Conservation (phyloP, 2,113 vertebrate genomes). For the Oryzias javanicus region DNA sequence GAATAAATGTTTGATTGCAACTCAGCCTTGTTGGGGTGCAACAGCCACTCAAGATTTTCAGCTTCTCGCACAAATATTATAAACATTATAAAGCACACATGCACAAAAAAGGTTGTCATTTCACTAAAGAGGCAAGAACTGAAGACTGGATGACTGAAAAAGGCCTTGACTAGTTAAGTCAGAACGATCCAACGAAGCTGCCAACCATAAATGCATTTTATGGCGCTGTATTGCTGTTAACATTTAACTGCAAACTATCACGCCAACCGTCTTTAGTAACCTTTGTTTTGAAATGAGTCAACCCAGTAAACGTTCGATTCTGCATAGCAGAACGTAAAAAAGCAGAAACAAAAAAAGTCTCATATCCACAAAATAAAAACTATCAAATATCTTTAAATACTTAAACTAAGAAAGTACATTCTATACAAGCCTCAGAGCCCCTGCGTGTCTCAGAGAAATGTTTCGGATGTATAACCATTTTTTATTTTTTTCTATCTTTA, state of each 20-base stretch:
- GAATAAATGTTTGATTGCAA: constrained; percentile 19
- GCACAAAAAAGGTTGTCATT: too few species aligned
- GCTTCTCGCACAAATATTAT: not conserved
- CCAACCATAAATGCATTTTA: constrained; percentile 54
- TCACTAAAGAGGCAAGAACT: too few species aligned
- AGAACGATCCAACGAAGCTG: constrained; percentile 32
- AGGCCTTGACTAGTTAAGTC: constrained; percentile 32
- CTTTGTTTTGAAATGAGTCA: constrained; percentile 16
- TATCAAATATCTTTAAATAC: too few species aligned
- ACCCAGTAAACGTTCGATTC: constrained; percentile 6
- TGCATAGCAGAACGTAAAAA: not conserved
- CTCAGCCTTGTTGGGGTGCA: not conserved
- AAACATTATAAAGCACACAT: too few species aligned
- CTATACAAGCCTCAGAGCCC: too few species aligned
- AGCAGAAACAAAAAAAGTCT: not conserved
- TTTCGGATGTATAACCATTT: too few species aligned
- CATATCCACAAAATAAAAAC: too few species aligned
- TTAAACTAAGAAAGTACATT: too few species aligned
- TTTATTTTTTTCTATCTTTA: too few species aligned
- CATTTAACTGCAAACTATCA: constrained; percentile 47
- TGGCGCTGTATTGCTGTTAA: constrained; percentile 37
- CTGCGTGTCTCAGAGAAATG: too few species aligned
- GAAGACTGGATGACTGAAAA: not conserved
- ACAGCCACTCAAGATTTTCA: not conserved
- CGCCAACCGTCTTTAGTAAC: constrained; percentile 11